A percentile compares a stretch with the other conserved stretches of the same genome.
Evolutionary conservation across 2,888 invertebrate species (phyloP).

Genomic region (Idaea dimidiata): DNA sequence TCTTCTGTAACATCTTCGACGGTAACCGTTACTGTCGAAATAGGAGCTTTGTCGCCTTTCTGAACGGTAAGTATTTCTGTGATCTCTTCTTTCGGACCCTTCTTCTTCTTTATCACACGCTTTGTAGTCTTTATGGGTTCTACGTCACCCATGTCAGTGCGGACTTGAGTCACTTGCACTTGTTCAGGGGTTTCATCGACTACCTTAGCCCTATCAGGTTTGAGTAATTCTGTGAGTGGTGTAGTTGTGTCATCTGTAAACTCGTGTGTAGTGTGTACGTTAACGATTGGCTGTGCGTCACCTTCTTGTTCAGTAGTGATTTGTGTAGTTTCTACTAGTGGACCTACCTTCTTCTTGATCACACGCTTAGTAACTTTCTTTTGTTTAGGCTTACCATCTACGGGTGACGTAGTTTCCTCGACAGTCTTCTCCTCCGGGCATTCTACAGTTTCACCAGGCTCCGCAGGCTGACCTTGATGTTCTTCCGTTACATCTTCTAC

Average conservation of each 20-base stretch:
- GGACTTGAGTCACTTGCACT: conserved; percentile 44
- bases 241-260: conserved; percentile 31
- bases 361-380: conserved; percentile 41
- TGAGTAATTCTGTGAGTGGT: conserved; percentile 21
- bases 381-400: conserved; percentile 42
- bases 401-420: conserved; percentile 29
- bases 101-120: conserved; percentile 41
- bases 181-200: conserved; percentile 23
- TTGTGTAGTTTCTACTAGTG: conserved; percentile 28
- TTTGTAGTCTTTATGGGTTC: conserved; percentile 39
- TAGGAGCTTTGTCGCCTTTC: conserved; percentile 44
- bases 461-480: conserved; percentile 27
- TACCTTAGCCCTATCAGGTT: conserved; percentile 36
- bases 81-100: conserved; percentile 21
- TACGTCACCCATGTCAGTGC: conserved; percentile 47
- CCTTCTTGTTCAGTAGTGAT: conserved; percentile 57
- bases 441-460: conserved; percentile 34
- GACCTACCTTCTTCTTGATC: conserved; percentile 47
- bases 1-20: conserved; percentile 47
- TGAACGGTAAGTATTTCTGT: conserved; percentile 45
- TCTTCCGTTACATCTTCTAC: conserved; percentile 11
- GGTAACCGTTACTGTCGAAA: conserved; percentile 39
- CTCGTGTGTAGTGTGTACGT: conserved; percentile 26
- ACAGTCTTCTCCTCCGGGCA: conserved; percentile 41
- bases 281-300: conserved; percentile 36